Conservation (phyloP, 2,888 invertebrate species). For the Neoitamus cyanurus region DNA sequence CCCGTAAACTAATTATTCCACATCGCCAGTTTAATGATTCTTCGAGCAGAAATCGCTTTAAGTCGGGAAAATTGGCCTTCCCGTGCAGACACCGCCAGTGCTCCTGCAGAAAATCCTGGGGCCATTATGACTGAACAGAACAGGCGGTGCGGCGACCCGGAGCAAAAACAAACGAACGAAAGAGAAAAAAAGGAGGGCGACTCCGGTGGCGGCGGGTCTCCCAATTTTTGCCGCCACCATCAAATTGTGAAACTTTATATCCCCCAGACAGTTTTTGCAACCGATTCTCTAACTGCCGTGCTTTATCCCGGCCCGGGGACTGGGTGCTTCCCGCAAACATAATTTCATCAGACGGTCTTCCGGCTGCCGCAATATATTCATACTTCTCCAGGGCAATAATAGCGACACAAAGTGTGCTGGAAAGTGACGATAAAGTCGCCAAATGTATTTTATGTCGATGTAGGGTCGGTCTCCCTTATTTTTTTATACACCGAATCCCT, state of each 20-base stretch:
- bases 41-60: slow-evolving; percentile 12
- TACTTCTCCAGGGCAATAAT: slow-evolving; percentile 12
- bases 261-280: background rate
- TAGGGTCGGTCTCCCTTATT: background rate
- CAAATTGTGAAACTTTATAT: slow-evolving; percentile 7
- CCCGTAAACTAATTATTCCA: slow-evolving; percentile 7
- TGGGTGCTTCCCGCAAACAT: background rate
- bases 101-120: background rate
- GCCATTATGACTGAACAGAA: background rate
- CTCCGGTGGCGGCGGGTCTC: background rate
- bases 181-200: background rate
- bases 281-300: background rate
- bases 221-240: background rate
- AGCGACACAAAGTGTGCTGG: slow-evolving; percentile 25
- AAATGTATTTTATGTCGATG: slow-evolving; percentile 14
- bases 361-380: slow-evolving; percentile 41
- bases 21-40: background rate
- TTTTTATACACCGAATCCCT: background rate
- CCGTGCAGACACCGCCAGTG: background rate
- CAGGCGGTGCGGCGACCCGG: background rate
- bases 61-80: slow-evolving; percentile 3
- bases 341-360: slow-evolving; percentile 38
- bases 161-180: background rate
- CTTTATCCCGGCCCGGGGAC: background rate
- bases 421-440: slow-evolving; percentile 27